Evolutionary conservation across 2,113 vertebrate species (phyloP), one percentile per base, ranked within the genome.

Genomic region (Alethe diademata): DNA sequence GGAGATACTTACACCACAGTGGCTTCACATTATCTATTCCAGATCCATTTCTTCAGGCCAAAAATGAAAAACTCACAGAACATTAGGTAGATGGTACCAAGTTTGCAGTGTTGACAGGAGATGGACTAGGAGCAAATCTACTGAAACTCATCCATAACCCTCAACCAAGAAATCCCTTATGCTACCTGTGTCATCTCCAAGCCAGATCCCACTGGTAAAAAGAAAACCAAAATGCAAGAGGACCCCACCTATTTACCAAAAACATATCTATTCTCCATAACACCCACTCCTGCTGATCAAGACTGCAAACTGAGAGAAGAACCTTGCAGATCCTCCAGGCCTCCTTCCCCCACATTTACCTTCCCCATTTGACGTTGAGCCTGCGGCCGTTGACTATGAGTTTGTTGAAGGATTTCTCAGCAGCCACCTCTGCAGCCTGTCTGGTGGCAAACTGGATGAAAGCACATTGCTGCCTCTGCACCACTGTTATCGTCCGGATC

Each of bases 331-430:
- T 3, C 40, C 43, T 20, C 50, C 19, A 11, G 29, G 56, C 25
- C 19, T 36, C 43, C 19, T 23, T 4, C 7, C 26, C 47, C 9
- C 0, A 1, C 36, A 35, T 98, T 97, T 86, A 99, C 99, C 99
- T 98, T 97, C 99, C 99, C 99, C 99, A 99, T 40, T 99, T 99
- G 94, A 99, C 99, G 4, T 99, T 99, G 69, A 99, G 99, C 48
- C 99, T 98, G 36, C 99, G 98, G 23, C 99, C 99, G 0, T 99
- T 99, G 90, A 99, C 98, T 57, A 99, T 99, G 74, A 99, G 98
- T 79, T 99, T 99, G 96, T 99, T 99, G 96, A 99, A 99, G 60
- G 99, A 99, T 95, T 99, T 99, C 97, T 99, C 99, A 1, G 99
- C 99, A 23, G 99, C 99, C 65, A 98, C 98, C 85, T 99, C 99